A percentile compares a stretch with the other conserved stretches of the same genome.
Evolutionary conservation across 2,888 invertebrate species (phyloP).

Genomic region (Sericinus montela): DNA sequence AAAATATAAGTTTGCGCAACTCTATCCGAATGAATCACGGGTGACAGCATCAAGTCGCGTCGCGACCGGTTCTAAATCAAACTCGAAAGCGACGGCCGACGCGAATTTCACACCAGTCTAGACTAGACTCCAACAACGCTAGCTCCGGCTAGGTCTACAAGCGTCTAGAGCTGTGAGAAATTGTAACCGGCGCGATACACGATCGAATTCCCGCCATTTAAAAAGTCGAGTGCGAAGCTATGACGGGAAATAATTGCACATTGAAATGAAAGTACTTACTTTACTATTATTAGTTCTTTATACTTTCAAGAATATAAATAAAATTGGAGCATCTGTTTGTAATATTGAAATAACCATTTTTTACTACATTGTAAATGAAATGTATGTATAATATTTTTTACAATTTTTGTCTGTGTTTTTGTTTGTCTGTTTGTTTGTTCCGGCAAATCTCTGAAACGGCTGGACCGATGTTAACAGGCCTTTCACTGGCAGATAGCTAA

Average conservation of each 20-base stretch:
- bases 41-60: slow-evolving; percentile 27
- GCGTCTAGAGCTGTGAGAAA: slow-evolving; percentile 62
- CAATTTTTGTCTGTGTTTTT: no score
- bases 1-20: background rate
- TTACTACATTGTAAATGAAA: no score
- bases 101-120: slow-evolving; percentile 75
- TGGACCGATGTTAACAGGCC: no score
- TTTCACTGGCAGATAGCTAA: no score
- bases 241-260: background rate
- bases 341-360: no score
- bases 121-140: slow-evolving; percentile 60
- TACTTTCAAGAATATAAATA: no score
- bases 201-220: slow-evolving; percentile 35
- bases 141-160: slow-evolving; percentile 39
- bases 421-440: no score
- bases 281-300: no score
- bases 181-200: slow-evolving; percentile 51
- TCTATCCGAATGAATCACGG: slow-evolving; percentile 25
- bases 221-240: background rate
- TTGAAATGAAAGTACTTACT: background rate
- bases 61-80: slow-evolving; percentile 65
- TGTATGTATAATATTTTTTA: no score
- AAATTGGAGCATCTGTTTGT: no score
- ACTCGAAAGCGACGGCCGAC: slow-evolving; percentile 67
- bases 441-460: no score